These are phyloP conservation scores for Emmelina monodactyla DNA, from an alignment of 2,888 invertebrate genomes.

Conservation along the genomic window DNA sequence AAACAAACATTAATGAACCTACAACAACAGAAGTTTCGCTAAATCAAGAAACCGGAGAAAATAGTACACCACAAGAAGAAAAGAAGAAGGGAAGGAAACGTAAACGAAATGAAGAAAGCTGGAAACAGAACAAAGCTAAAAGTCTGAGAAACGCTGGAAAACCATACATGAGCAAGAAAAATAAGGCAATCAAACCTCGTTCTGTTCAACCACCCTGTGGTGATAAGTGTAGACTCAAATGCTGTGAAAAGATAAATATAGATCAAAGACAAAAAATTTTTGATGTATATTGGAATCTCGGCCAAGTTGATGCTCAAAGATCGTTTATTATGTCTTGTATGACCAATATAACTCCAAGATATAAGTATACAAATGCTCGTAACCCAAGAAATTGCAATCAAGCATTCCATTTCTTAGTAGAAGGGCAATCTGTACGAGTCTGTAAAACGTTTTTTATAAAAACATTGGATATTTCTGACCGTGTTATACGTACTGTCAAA, in stretches of 20 bases:
- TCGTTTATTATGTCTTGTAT: slow-evolving; percentile 15
- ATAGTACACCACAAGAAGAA: slow-evolving; percentile 11
- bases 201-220: slow-evolving; percentile 14
- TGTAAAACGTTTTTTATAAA: slow-evolving; percentile 11
- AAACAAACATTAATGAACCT: slow-evolving; percentile 3
- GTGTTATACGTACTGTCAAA: slow-evolving; percentile 9
- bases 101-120: slow-evolving; percentile 12
- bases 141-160: slow-evolving; percentile 13
- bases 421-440: slow-evolving; percentile 7
- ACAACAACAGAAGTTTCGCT: slow-evolving; percentile 7
- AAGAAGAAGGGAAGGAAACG: slow-evolving; percentile 13
- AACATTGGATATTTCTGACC: slow-evolving; percentile 11
- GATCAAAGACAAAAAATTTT: slow-evolving; percentile 3
- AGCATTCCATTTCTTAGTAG: slow-evolving; percentile 12
- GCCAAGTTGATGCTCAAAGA: slow-evolving; percentile 7
- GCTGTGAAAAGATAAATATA: slow-evolving; percentile 10
- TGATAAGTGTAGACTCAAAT: slow-evolving; percentile 8
- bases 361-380: slow-evolving; percentile 7
- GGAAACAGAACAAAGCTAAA: slow-evolving; percentile 15
- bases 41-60: slow-evolving; percentile 9
- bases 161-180: slow-evolving; percentile 11
- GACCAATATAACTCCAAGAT: slow-evolving; percentile 11
- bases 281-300: slow-evolving; percentile 6
- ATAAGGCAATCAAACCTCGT: slow-evolving; percentile 12
- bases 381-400: slow-evolving; percentile 10